These are phyloP conservation scores for Sepioteuthis lessoniana DNA, from an alignment of 2,888 invertebrate species.

Conservation along the genomic window DNA sequence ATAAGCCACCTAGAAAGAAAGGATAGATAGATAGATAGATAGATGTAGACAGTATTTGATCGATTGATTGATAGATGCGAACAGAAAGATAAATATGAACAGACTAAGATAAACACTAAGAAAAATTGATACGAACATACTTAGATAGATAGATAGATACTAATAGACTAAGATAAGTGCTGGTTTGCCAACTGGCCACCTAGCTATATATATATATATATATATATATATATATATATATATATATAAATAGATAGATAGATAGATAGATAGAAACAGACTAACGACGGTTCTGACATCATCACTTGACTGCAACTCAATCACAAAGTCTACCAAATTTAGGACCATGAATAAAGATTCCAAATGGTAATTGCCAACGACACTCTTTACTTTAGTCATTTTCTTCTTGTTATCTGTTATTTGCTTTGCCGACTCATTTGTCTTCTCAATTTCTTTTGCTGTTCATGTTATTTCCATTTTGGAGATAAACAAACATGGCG, in stretches of 20 bases:
- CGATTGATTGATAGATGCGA: no score
- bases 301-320: no score
- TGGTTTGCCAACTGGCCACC: no score
- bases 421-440: not conserved
- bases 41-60: no score
- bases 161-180: not conserved
- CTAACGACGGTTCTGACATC: no score
- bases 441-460: not conserved
- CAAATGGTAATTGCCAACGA: no score
- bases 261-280: no score
- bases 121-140: no score
- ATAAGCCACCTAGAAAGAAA: no score
- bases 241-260: not conserved
- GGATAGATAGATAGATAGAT: no score
- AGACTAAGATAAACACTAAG: not conserved
- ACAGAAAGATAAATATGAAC: not conserved
- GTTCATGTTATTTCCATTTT: not conserved
- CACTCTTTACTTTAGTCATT: not conserved
- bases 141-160: not conserved
- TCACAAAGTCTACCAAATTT: no score
- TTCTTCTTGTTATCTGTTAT: not conserved
- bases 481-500: not conserved
- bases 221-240: not conserved
- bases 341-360: no score
- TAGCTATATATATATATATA: not conserved